These are phyloP conservation scores for Sturnus vulgaris DNA, from an alignment of 2,113 vertebrate species.

Conservation along the genomic window DNA sequence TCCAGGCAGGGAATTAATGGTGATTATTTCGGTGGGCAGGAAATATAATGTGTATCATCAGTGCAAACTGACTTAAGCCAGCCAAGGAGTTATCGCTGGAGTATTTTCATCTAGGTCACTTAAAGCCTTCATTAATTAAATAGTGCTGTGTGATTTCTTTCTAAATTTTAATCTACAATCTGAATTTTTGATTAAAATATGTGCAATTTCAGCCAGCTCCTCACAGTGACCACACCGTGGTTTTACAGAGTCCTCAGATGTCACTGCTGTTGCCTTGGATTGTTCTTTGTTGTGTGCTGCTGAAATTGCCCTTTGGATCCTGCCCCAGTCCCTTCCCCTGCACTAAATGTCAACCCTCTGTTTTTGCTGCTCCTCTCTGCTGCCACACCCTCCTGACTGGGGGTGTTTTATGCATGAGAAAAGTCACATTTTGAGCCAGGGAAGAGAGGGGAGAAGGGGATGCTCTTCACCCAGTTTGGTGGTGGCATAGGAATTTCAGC, in stretches of 20 bases:
- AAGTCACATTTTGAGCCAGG: neutral
- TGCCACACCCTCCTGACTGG: neutral
- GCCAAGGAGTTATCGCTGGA: neutral
- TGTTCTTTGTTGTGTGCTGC: neutral
- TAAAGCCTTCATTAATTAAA: constrained; percentile 31
- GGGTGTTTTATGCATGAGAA: neutral
- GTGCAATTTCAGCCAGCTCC: neutral
- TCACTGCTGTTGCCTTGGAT: neutral
- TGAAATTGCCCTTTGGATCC: neutral
- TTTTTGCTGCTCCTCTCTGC: neutral
- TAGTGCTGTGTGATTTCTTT: neutral
- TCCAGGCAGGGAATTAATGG: neutral
- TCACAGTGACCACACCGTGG: neutral
- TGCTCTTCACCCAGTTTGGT: neutral
- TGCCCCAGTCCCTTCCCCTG: neutral
- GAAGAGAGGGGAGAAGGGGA: neutral
- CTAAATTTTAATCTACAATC: neutral
- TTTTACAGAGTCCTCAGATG: neutral
- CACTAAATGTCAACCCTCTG: neutral
- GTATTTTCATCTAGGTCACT: constrained; percentile 30
- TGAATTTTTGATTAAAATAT: neutral
- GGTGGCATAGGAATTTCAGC: neutral
- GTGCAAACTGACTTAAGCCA: neutral
- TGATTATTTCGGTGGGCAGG: neutral
- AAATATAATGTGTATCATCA: neutral